Evolutionary conservation across 2,888 invertebrate species (phyloP).

Genomic region (Alcis repandata): DNA sequence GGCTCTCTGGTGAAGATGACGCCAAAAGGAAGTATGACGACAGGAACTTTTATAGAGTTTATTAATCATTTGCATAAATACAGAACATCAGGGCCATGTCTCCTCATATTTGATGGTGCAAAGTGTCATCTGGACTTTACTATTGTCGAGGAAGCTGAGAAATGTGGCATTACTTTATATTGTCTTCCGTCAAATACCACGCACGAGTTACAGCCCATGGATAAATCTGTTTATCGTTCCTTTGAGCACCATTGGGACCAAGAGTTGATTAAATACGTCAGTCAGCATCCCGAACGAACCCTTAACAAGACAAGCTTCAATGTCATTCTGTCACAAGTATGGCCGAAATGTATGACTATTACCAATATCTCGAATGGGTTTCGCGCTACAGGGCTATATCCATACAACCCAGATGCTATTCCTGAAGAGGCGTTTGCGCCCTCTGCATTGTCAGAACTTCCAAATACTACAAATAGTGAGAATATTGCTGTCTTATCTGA

Average conservation of each 20-base stretch:
- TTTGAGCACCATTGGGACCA: neutral
- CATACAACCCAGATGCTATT: neutral
- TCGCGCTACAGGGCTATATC: slow-evolving; percentile 6
- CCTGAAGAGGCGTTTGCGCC: slow-evolving; percentile 20
- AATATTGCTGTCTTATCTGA: neutral
- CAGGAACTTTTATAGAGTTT: neutral
- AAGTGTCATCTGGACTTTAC: too few species aligned
- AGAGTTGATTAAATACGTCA: neutral
- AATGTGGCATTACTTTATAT: too few species aligned
- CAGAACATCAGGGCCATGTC: too few species aligned
- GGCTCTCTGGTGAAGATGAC: too few species aligned
- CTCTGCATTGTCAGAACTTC: neutral
- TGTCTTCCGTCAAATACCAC: too few species aligned
- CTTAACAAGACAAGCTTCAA: neutral
- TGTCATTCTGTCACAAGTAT: neutral
- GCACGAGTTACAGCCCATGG: neutral
- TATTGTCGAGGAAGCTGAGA: too few species aligned
- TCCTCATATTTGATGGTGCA: too few species aligned
- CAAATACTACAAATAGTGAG: neutral
- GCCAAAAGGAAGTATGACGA: too few species aligned
- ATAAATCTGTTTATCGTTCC: neutral
- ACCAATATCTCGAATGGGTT: neutral
- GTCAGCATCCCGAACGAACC: neutral
- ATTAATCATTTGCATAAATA: neutral
- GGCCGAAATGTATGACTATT: neutral